phyloP scores from a whole-genome alignment of 2,113 vertebrate genomes.

The Empidonax alnorum region DNA sequence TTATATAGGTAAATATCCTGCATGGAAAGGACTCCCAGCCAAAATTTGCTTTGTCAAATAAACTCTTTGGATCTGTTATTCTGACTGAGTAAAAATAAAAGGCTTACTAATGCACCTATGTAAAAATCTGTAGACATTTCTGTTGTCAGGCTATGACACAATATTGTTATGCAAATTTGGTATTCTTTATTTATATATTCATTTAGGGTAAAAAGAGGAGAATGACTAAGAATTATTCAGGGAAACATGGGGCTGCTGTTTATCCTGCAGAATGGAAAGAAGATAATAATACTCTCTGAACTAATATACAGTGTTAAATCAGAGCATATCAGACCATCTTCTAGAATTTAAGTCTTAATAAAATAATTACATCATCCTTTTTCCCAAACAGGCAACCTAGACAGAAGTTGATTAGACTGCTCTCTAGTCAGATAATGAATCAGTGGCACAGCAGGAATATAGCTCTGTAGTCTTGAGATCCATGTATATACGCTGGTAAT shows the following conservation, averaged over 20 bases:
- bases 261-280: not conserved
- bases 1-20: too few species aligned
- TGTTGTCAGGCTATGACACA: not conserved
- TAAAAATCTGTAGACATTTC: not conserved
- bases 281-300: conserved; percentile 10
- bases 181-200: not conserved
- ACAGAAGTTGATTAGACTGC: conserved; percentile 46
- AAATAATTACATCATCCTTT: conserved; percentile 61
- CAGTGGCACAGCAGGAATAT: conserved; percentile 47
- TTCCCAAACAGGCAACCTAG: conserved; percentile 39
- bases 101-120: not conserved
- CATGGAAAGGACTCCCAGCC: too few species aligned
- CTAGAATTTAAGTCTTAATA: conserved; percentile 16
- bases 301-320: conserved; percentile 18
- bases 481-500: conserved; percentile 5
- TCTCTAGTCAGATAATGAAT: conserved; percentile 49
- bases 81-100: too few species aligned
- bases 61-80: too few species aligned
- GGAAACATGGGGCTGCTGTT: not conserved
- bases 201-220: not conserved
- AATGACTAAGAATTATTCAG: not conserved
- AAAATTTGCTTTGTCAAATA: too few species aligned
- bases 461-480: conserved; percentile 12
- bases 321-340: not conserved
- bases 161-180: not conserved